phyloP scores from a whole-genome alignment of 2,113 vertebrate genomes.

The Vidua macroura region DNA sequence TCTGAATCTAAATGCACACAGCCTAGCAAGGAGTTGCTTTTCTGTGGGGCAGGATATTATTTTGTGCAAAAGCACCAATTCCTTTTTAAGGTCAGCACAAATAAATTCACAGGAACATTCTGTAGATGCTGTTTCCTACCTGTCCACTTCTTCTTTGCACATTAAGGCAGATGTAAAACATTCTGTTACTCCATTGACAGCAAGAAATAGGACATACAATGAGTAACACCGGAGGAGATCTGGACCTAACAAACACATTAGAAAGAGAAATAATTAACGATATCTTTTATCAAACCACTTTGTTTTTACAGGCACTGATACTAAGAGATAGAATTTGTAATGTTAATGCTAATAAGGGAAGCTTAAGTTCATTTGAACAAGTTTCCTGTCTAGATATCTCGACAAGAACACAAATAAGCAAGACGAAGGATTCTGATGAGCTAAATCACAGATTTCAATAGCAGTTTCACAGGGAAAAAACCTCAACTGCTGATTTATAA shows the following conservation, averaged over 20 bases:
- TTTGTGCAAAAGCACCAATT: background rate
- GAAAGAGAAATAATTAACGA: background rate
- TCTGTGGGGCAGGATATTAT: background rate
- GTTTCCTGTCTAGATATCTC: background rate
- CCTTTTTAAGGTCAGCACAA: background rate
- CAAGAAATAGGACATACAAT: slow-evolving; percentile 90
- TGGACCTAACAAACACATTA: slow-evolving; percentile 78
- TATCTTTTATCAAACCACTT: background rate
- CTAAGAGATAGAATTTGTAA: background rate
- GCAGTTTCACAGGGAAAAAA: background rate
- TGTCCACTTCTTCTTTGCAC: slow-evolving; percentile 93
- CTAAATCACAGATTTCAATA: background rate
- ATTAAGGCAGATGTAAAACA: slow-evolving; percentile 95
- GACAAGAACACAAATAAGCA: background rate
- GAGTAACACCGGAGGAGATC: slow-evolving; percentile 86
- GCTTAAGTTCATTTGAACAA: background rate
- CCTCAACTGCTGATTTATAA: background rate
- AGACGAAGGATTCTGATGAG: background rate
- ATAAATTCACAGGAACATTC: background rate
- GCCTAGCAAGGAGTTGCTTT: background rate
- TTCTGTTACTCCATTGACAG: slow-evolving; percentile 92
- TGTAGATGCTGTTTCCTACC: slow-evolving; percentile 69
- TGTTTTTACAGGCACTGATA: background rate
- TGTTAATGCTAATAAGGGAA: background rate
- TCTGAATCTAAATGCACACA: background rate